Percentiles rank a stretch among this genome's conserved stretches.
Evolutionary conservation across 2,113 vertebrate species (phyloP).

Genomic region (Rhadina sibilatrix): DNA sequence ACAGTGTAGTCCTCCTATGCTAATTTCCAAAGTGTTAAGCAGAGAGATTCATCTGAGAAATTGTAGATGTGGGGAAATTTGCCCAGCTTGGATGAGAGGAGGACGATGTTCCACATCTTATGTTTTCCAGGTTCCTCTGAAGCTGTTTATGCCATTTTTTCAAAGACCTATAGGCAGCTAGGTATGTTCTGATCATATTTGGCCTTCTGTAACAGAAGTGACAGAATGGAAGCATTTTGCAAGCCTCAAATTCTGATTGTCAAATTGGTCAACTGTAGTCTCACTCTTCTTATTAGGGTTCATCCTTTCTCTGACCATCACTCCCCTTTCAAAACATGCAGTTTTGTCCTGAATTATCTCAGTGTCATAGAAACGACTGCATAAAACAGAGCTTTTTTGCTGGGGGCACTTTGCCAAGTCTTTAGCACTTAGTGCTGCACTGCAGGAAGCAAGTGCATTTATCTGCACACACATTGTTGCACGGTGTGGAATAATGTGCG

Average conservation of each 20-base stretch:
- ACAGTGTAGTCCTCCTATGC: background rate
- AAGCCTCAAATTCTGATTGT: background rate
- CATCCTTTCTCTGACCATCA: background rate
- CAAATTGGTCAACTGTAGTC: background rate
- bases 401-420: background rate
- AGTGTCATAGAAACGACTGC: background rate
- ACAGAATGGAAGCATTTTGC: background rate
- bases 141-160: background rate
- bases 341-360: background rate
- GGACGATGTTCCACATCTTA: background rate
- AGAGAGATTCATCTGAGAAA: background rate
- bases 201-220: background rate
- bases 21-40: background rate
- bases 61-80: background rate
- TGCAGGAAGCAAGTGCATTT: background rate
- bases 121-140: background rate
- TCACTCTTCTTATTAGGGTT: background rate
- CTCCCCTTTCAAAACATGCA: background rate
- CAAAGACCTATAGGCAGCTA: background rate
- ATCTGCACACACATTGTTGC: accelerated
- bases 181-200: background rate
- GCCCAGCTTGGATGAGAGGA: background rate
- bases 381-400: background rate
- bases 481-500: accelerated
- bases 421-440: background rate